Conservation (phyloP, 2,888 invertebrate genomes). For the Deroplatys truncata region DNA sequence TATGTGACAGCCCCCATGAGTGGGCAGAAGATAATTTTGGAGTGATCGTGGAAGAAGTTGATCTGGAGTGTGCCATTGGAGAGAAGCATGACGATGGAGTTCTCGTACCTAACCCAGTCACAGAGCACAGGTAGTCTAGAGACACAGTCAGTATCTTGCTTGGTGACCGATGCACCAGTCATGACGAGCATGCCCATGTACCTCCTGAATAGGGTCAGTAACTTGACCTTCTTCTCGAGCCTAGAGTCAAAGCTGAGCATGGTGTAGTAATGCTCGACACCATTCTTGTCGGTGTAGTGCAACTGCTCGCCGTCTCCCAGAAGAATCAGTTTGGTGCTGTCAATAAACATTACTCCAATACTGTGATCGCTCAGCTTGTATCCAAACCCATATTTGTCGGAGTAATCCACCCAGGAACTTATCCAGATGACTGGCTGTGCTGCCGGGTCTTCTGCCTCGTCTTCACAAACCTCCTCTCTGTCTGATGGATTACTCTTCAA, state of each 20-base stretch:
- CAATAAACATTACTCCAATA: slow-evolving; percentile 60
- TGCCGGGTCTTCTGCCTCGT: slow-evolving; percentile 56
- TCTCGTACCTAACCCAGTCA: slow-evolving; percentile 57
- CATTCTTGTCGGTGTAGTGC: slow-evolving; percentile 56
- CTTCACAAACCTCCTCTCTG: slow-evolving; percentile 35
- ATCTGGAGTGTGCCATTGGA: slow-evolving; percentile 57
- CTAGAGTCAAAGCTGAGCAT: slow-evolving; percentile 46
- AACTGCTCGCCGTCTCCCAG: slow-evolving; percentile 53
- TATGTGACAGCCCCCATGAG: slow-evolving; percentile 57
- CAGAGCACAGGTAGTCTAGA: slow-evolving; percentile 56
- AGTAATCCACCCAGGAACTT: slow-evolving; percentile 65
- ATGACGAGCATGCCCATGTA: neutral
- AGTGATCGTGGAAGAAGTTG: slow-evolving; percentile 56
- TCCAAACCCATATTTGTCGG: slow-evolving; percentile 61
- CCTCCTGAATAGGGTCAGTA: slow-evolving; percentile 53
- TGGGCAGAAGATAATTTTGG: slow-evolving; percentile 59
- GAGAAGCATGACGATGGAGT: slow-evolving; percentile 57
- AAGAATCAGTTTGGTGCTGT: slow-evolving; percentile 53
- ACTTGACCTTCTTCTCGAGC: slow-evolving; percentile 54
- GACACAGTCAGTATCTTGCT: slow-evolving; percentile 45
- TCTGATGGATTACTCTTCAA: neutral
- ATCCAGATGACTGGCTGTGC: slow-evolving; percentile 58
- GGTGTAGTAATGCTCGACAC: slow-evolving; percentile 52
- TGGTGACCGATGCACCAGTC: neutral
- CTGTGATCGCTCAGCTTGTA: slow-evolving; percentile 60